Evolutionary conservation across 2,797 vertebrate species (phyloP), one percentile per base, ranked within the genome.

Genomic region (Sebastiscus albofasciatus): DNA sequence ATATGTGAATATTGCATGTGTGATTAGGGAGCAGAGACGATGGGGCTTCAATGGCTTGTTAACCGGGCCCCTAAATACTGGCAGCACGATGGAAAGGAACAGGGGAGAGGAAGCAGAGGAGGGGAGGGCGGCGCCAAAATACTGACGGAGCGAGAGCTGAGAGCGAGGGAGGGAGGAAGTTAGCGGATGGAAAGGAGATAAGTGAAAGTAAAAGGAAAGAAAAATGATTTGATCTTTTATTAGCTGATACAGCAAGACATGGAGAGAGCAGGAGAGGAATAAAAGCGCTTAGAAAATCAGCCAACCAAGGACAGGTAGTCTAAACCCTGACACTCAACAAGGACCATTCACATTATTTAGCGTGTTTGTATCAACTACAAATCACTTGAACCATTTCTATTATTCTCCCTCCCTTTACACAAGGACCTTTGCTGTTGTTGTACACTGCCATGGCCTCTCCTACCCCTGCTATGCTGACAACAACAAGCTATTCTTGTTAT

Each of bases 41-140:
- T 82, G 90, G 81, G 75, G 71, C 83, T 85, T 92, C 89, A 89
- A 91, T 91, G 85, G 83, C 87, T 87, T 88, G 88, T 91, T 91
- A 92, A 85, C 90, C 61, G 18, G 77, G 79, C n/a, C 72, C 66
- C 85, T 88, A 86, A 88, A 90, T 88, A 88, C 82, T 83, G 80
- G 69, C 60, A 79, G 77, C n/a, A 34, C 49, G 58, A 80, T 78
- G 73, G 82, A 82, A 71, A 65, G 46, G 26, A 80, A 52, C 22
- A 20, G 71, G 49, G 67, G 36, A 80, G 59, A 36, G 69, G 66
- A 87, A 81, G 77, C 24, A 10, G 80, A 84, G 74, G 73, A 72
- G 31, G 60, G 82, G 65, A 72, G 65, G 78, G 72, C 80, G 75
- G 68, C 3, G 5, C 58, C 56, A 71, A 78, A 70, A 72, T 56